Conservation (phyloP, 2,113 vertebrate genomes). For the Paralichthys olivaceus region DNA sequence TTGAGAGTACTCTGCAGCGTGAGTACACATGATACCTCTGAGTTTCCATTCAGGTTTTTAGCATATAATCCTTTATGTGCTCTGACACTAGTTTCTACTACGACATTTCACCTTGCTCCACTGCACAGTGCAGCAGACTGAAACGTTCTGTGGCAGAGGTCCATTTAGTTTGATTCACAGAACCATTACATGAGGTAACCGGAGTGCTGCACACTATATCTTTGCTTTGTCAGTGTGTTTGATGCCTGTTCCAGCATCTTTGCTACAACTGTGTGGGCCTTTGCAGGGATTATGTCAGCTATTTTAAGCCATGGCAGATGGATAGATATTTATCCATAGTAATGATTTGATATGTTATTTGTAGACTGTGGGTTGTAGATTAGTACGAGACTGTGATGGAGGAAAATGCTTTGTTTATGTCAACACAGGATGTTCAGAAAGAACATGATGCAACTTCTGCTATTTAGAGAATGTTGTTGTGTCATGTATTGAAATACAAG, state of each 20-base stretch:
- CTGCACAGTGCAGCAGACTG: background rate
- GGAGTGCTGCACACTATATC: conserved; percentile 7
- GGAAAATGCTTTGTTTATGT: too few relatives aligned
- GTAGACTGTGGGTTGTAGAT: conserved; percentile 6
- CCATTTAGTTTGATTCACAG: conserved; percentile 18
- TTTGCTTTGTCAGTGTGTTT: conserved; percentile 29
- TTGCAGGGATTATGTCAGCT: conserved; percentile 68
- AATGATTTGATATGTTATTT: conserved; percentile 44
- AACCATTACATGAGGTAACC: conserved; percentile 8
- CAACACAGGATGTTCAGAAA: background rate
- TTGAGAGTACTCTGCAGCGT: conserved; percentile 86
- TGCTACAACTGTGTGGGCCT: conserved; percentile 32
- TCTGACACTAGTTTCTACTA: background rate
- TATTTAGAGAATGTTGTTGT: background rate
- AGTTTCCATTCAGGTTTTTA: conserved; percentile 15
- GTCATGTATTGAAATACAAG: background rate
- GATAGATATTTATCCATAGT: conserved; percentile 51
- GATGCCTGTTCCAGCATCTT: conserved; percentile 57
- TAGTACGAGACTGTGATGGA: background rate
- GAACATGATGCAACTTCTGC: background rate
- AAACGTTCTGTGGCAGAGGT: background rate
- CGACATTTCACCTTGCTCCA: background rate
- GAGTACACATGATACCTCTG: conserved; percentile 67
- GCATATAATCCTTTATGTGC: background rate
- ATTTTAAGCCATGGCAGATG: conserved; percentile 65